Base-by-base conservation (phyloP, 2,113 vertebrate species). In the Gasterosteus nipponicus region DNA sequence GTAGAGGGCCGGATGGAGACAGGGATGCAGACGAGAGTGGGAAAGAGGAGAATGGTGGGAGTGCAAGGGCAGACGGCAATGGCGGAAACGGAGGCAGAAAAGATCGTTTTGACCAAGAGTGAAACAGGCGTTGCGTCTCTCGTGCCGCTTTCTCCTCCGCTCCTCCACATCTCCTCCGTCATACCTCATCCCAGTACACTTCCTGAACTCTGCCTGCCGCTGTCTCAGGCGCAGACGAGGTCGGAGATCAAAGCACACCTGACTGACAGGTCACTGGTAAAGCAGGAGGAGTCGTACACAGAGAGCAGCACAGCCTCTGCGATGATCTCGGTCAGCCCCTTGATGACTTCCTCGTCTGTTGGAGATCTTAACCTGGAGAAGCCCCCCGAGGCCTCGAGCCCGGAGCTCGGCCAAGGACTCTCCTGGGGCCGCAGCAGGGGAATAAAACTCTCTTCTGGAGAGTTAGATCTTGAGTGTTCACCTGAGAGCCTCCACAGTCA, bases 401-500 rank as follows among this genome's bases (percentile, higher is more conserved):
- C 10, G 3, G 89, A 83, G 58, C 82, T 69, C 39, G 78, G 87
- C 41, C 86, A 77, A 49, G 91, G 78, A 54, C 70, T 87, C 16
- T 87, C 85, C 46, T 91, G 87, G 49, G 73, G 84, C 66, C 78
- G 89, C 33, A 80, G 62, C 51, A 70, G 65, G 42, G 85, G 84
- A 78, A 89, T 94, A 86, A 92, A 89, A 64, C 83, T 92, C 38
- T 86, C 87, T 0, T 86, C 90, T 29, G 73, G 56, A 33, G 89
- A 83, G 39, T 74, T 78, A 6, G 88, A 88, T 2, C 67, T 84
- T 11, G 92, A 96, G 91, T 90, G 73, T 26, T 62, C 83, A 11
- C 86, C 91, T 1, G 87, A 90, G 71, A 91, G 89, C 69, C 86
- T 92, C 70, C 90, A 92, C 26, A 92, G 90, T 86, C 92, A 93